A percentile compares a stretch with the other conserved stretches of the same genome.
Evolutionary conservation across 2,113 vertebrate species (phyloP).

Genomic region (Onychostruthus taczanowskii): DNA sequence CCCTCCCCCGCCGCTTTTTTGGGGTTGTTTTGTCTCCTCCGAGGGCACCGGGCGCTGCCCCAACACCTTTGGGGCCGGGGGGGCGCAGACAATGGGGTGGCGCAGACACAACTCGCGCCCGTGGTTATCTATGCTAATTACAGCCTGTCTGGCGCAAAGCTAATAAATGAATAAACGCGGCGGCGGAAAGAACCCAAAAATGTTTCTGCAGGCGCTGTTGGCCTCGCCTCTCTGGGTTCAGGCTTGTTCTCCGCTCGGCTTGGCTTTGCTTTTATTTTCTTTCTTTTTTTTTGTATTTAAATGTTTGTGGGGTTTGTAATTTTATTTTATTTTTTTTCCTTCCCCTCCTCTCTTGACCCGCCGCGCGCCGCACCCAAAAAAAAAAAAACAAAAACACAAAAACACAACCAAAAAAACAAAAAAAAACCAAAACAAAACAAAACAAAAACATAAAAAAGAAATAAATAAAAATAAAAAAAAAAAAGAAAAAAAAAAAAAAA

Average conservation of each 20-base stretch:
- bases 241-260: slow-evolving; percentile 29
- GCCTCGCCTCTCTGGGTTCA: slow-evolving; percentile 22
- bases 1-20: background rate
- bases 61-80: background rate
- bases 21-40: background rate
- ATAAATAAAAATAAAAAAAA: no score
- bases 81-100: background rate
- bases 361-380: no score
- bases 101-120: slow-evolving; percentile 25
- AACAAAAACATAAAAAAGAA: no score
- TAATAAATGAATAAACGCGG: slow-evolving; percentile 48
- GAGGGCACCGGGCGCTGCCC: background rate
- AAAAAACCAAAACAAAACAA: no score
- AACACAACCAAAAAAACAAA: no score
- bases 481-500: no score
- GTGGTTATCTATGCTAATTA: slow-evolving; percentile 44
- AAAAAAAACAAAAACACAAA: no score
- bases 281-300: no score
- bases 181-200: background rate
- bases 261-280: no score
- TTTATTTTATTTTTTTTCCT: no score
- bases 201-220: background rate
- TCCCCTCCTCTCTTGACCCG: no score
- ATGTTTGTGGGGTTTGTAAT: no score
- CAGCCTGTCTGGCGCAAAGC: slow-evolving; percentile 33